Evolutionary conservation across 2,888 invertebrate genomes (phyloP), one percentile per base, ranked within the genome.

Genomic region (Iselma pallidipennis): DNA sequence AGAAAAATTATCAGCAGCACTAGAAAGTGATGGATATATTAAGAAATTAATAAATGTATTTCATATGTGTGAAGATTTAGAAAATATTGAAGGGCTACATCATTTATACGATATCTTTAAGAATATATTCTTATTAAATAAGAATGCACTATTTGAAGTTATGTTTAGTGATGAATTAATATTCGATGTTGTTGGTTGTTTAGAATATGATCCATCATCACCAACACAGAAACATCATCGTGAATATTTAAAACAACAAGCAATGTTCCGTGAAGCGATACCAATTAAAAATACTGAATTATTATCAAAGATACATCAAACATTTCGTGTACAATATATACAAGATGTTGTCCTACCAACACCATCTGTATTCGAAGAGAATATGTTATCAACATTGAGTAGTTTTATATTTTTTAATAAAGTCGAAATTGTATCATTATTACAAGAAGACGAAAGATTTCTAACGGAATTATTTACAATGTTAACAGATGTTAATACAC

Each of bases 321-420:
- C 98, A 59, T 99, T 98, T 84, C 89, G 98, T 82, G 98, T 99
- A 78, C 99, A 99, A 85, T 99, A 99, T 83, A 98, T 99, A 76
- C 94, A 95, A 80, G 99, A 99, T 84, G 97, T 98, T 75, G 98
- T 99, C 75, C 85, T 99, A 79, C 99, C 99, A 23, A 96, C 98
- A 52, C 98, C 99, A 10, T 97, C 97, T 71, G 95, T 99, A 74
- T 99, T 98, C 83, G 99, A 99, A 81, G 99, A 99, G 82, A 99
- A 98, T 82, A 91, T 98, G 89, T 87, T 99, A 69, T 97, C 96
- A 76, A 96, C 97, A 64, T 86, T 99, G 77, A 95, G 94, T 80
- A 98, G 97, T 86, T 98, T 98, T 86, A 95, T 99, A 83, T 99
- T 97, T 87, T 99, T 99, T 85, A 98, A 98, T 85, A 98, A 99